Conservation (phyloP, 2,113 vertebrate species). For the Alexandromys fortis region DNA sequence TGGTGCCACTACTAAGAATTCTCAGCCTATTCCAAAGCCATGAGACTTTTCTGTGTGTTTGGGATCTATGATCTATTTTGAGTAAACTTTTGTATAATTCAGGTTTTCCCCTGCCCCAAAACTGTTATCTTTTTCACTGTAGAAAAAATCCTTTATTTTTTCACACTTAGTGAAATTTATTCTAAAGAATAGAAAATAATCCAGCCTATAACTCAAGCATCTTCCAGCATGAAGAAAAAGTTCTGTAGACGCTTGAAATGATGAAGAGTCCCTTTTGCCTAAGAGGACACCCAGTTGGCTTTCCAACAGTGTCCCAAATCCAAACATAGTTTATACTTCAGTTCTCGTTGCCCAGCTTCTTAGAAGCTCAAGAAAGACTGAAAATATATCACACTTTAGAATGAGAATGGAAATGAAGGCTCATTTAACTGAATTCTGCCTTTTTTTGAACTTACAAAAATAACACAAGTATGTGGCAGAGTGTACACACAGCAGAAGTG, state of each 20-base stretch:
- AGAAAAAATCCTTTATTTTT: not conserved
- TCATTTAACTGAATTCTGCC: not conserved
- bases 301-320: not conserved
- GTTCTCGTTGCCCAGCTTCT: not conserved
- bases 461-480: not conserved
- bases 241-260: not conserved
- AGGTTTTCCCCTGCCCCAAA: not conserved
- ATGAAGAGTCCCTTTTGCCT: not conserved
- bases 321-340: not conserved
- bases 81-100: conserved; percentile 3
- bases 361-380: conserved; percentile 15
- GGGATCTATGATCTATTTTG: not conserved
- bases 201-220: not conserved
- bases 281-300: not conserved
- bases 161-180: not conserved
- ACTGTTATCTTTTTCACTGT: not conserved
- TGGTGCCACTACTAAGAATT: not conserved
- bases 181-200: not conserved
- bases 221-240: not conserved
- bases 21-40: not conserved
- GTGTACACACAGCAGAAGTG: not conserved
- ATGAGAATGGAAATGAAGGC: not conserved
- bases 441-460: not conserved
- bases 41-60: not conserved
- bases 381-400: not conserved